A percentile compares a stretch with the other conserved stretches of the same genome.
phyloP scores from a whole-genome alignment of 2,113 vertebrate species.

The Gnathonemus echidnorhynchus region DNA sequence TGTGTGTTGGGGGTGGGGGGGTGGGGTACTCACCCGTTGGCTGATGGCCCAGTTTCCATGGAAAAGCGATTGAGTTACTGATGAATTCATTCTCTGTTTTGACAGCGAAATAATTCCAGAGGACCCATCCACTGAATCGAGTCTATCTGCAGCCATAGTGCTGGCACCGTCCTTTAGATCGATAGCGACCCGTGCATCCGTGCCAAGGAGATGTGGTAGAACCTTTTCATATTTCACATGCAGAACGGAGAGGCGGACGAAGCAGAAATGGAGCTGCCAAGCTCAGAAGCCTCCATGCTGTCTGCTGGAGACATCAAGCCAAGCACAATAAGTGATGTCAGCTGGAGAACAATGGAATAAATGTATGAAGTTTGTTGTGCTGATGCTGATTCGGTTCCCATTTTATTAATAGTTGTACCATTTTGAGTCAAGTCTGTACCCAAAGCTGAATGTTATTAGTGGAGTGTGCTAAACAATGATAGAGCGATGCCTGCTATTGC shows the following conservation, averaged over 20 bases:
- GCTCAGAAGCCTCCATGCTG: background rate
- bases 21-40: background rate
- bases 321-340: background rate
- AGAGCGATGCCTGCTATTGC: background rate
- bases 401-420: background rate
- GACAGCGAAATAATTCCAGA: constrained; percentile 22
- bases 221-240: constrained; percentile 12
- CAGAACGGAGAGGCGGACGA: background rate
- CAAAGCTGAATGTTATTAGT: background rate
- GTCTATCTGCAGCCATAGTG: background rate
- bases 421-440: background rate
- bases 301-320: background rate
- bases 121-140: constrained; percentile 19
- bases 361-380: background rate
- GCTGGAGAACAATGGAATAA: background rate
- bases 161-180: constrained; percentile 17
- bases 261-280: background rate
- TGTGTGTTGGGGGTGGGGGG: no score
- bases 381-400: background rate
- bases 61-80: constrained; percentile 23
- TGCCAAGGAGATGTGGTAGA: background rate
- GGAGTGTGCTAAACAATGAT: background rate
- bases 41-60: constrained; percentile 18
- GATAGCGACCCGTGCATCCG: constrained; percentile 11
- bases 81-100: constrained; percentile 23